phyloP scores from a whole-genome alignment of 2,797 vertebrate genomes.

The Acridotheres tristis region DNA sequence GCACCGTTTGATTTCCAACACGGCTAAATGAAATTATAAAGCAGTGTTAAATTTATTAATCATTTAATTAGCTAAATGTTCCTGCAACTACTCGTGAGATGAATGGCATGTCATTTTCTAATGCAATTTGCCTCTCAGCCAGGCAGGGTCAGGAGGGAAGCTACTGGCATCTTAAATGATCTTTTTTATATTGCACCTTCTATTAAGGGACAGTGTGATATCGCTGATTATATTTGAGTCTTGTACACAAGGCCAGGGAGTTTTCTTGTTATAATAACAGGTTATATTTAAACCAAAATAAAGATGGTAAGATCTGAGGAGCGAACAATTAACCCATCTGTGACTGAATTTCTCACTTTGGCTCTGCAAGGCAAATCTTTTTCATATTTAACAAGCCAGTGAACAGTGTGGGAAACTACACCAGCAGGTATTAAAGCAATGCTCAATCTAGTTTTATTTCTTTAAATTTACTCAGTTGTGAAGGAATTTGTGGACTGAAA shows the following conservation, averaged over 20 bases:
- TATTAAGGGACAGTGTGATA: conserved; percentile 63
- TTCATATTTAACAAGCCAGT: conserved; percentile 81
- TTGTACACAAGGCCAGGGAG: conserved; percentile 53
- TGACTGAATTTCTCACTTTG: conserved; percentile 30
- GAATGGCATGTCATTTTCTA: conserved; percentile 97
- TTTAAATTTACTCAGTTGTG: conserved; percentile 77
- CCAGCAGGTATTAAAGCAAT: conserved; percentile 76
- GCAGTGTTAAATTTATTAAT: conserved; percentile 99
- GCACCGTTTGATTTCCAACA: conserved; percentile 93
- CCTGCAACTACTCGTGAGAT: conserved; percentile 93
- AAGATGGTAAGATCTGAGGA: not conserved
- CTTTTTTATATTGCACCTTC: conserved; percentile 75
- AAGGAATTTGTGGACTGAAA: conserved; percentile 78
- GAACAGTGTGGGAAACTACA: conserved; percentile 74
- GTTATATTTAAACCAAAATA: conserved; percentile 51
- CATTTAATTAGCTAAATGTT: conserved; percentile 99
- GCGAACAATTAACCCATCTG: conserved; percentile 38
- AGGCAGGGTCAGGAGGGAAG: conserved; percentile 92
- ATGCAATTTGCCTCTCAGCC: conserved; percentile 94
- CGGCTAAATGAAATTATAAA: conserved; percentile 96
- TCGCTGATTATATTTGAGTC: conserved; percentile 60
- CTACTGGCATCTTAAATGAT: conserved; percentile 85
- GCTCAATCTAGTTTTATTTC: conserved; percentile 81
- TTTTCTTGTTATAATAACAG: conserved; percentile 29
- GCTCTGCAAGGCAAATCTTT: conserved; percentile 71